phyloP scores from a whole-genome alignment of 2,113 vertebrate species.

The Zapus hudsonius region DNA sequence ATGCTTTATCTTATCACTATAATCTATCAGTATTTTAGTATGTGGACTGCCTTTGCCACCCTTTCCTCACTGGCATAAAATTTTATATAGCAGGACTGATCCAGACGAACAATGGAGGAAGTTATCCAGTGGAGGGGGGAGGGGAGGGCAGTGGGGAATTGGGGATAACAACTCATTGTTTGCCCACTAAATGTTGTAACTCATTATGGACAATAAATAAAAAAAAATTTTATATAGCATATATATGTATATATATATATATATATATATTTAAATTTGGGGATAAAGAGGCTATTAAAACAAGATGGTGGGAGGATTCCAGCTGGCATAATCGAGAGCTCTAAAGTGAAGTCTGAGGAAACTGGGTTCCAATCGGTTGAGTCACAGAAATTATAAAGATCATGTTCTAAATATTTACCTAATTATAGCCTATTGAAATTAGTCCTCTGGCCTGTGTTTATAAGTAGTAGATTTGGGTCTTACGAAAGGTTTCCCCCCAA shows the following conservation, averaged over 20 bases:
- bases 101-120: too few species aligned
- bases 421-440: not conserved
- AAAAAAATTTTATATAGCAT: too few species aligned
- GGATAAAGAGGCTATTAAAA: not conserved
- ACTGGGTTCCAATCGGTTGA: not conserved
- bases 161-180: too few species aligned
- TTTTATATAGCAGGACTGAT: too few species aligned
- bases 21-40: not conserved
- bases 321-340: not conserved
- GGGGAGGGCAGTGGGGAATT: too few species aligned
- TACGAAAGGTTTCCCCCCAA: not conserved
- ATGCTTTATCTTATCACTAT: not conserved
- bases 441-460: not conserved
- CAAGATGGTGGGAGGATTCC: not conserved
- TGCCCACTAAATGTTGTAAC: too few species aligned
- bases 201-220: too few species aligned
- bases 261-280: not conserved
- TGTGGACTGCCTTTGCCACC: not conserved
- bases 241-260: too few species aligned
- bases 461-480: not conserved
- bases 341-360: not conserved
- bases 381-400: conserved; percentile 20
- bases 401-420: not conserved
- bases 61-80: not conserved
- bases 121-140: too few species aligned